A percentile compares a stretch with the other conserved stretches of the same genome.
Evolutionary conservation across 2,888 invertebrate species (phyloP).

Genomic region (Lochmaea capreae): DNA sequence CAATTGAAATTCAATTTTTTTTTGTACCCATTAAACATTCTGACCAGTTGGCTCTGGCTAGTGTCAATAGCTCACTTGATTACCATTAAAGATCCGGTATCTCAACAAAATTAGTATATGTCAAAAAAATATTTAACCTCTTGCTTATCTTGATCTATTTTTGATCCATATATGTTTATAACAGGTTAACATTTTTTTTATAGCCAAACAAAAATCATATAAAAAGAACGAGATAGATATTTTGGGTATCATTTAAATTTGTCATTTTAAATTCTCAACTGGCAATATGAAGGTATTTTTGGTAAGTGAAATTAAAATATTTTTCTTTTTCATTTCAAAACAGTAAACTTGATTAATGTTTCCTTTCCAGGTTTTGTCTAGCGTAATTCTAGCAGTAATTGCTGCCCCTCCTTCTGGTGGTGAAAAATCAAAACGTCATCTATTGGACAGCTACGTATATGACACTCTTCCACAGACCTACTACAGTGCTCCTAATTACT

Average conservation of each 20-base stretch:
- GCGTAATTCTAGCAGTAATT: background rate
- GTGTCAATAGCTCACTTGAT: no score
- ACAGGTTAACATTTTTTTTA: background rate
- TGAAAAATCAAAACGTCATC: conserved; percentile 27
- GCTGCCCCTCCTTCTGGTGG: background rate
- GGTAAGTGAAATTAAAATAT: background rate
- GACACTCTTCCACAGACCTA: background rate
- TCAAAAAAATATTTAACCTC: background rate
- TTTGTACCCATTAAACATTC: no score
- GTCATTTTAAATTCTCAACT: background rate
- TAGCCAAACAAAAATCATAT: background rate
- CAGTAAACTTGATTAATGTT: background rate
- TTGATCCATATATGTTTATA: background rate
- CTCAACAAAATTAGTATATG: background rate
- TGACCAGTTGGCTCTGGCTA: no score
- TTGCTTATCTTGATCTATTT: background rate
- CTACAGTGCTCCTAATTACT: background rate
- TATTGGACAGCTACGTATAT: background rate
- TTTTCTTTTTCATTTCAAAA: no score
- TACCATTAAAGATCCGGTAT: background rate
- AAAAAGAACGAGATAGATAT: background rate
- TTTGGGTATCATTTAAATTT: background rate
- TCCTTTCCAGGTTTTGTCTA: background rate
- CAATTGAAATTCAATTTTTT: no score
- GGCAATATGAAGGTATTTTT: background rate